Evolutionary conservation across 2,113 vertebrate species (phyloP).

Genomic region (Pteropus alecto): DNA sequence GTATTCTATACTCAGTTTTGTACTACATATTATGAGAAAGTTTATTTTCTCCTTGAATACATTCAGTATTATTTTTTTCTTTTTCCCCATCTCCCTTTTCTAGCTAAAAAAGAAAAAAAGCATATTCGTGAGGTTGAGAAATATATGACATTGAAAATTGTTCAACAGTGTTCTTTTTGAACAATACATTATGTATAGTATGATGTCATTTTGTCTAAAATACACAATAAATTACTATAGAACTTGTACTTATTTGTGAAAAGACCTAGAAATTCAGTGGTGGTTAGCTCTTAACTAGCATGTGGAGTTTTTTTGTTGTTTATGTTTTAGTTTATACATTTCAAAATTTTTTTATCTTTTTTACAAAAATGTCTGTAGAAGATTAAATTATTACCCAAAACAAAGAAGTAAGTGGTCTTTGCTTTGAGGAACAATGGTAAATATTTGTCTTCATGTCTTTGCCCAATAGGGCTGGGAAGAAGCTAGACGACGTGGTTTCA

Average conservation of each 20-base stretch:
- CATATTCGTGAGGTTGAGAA: not conserved
- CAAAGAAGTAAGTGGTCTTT: not conserved
- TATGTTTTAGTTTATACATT: not conserved
- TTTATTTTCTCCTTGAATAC: not conserved
- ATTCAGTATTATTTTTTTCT: not conserved
- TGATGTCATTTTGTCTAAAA: not conserved
- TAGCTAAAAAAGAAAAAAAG: not conserved
- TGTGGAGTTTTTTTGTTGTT: not conserved
- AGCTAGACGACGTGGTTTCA: slow-evolving; percentile 87
- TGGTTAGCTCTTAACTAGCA: not conserved
- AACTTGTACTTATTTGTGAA: not conserved
- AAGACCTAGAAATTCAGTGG: not conserved
- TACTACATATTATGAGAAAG: not conserved
- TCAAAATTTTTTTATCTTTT: not conserved
- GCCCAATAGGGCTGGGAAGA: slow-evolving; percentile 94
- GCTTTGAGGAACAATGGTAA: not conserved
- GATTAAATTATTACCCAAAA: not conserved
- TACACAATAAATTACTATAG: not conserved
- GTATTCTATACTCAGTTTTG: not conserved
- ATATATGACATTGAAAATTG: not conserved
- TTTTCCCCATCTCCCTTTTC: not conserved
- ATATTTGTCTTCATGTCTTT: not conserved
- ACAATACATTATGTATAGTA: not conserved
- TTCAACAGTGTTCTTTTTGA: not conserved
- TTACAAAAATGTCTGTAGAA: not conserved